phyloP scores from a whole-genome alignment of 2,888 invertebrate genomes.

The Archaeoteleia sp. region DNA sequence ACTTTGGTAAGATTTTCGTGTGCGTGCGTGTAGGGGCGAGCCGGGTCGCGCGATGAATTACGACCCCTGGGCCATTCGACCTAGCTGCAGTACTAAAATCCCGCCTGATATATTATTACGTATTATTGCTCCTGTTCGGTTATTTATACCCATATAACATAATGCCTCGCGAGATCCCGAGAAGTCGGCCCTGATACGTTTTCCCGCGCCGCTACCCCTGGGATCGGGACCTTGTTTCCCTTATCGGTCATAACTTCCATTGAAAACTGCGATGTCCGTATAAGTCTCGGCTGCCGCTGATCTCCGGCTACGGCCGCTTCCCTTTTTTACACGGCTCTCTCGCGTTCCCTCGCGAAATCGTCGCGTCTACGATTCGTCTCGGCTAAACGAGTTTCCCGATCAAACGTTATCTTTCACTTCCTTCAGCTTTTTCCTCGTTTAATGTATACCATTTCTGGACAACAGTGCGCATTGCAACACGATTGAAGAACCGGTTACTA shows the following conservation, averaged over 20 bases:
- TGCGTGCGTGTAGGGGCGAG: slow-evolving; percentile 53
- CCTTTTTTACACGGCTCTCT: slow-evolving; percentile 35
- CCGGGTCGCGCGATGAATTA: slow-evolving; percentile 72
- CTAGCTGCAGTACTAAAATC: slow-evolving; percentile 74
- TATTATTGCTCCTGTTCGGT: slow-evolving; percentile 75
- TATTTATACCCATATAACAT: slow-evolving; percentile 75
- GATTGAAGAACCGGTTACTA: too few species aligned
- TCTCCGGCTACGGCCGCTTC: slow-evolving; percentile 11
- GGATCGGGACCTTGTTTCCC: slow-evolving; percentile 71
- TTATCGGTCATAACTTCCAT: slow-evolving; percentile 73
- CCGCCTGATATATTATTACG: slow-evolving; percentile 76
- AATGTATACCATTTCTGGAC: too few species aligned
- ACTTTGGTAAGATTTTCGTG: slow-evolving; percentile 14
- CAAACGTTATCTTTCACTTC: slow-evolving; percentile 12
- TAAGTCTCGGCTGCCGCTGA: slow-evolving; percentile 44
- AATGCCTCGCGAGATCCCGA: slow-evolving; percentile 72
- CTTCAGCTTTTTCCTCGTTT: slow-evolving; percentile 1
- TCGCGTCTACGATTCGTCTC: slow-evolving; percentile 34
- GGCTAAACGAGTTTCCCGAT: slow-evolving; percentile 34
- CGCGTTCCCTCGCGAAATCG: slow-evolving; percentile 36
- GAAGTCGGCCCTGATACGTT: slow-evolving; percentile 67
- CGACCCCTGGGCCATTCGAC: slow-evolving; percentile 72
- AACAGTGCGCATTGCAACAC: too few species aligned
- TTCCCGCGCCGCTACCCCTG: slow-evolving; percentile 62
- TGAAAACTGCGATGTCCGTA: slow-evolving; percentile 58